Conservation (phyloP, 2,888 invertebrate genomes). For the Stomorhina lunata region DNA sequence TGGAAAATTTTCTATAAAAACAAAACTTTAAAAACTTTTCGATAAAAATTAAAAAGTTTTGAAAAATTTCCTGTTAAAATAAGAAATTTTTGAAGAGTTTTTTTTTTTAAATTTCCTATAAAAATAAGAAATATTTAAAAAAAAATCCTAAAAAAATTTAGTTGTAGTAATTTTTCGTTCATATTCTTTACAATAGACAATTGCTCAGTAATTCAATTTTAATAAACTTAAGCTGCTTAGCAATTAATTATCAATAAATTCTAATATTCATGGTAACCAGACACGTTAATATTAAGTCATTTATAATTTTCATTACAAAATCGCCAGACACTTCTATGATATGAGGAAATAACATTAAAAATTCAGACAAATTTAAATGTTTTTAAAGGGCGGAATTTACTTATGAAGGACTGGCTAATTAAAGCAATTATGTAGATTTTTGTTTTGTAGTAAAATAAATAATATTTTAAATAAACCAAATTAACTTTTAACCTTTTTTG, state of each 20-base stretch:
- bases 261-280: neutral
- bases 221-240: neutral
- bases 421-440: conserved; percentile 37
- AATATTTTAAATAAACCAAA: conserved; percentile 43
- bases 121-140: no score
- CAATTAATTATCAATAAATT: neutral
- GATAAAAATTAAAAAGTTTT: no score
- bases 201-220: neutral
- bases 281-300: neutral
- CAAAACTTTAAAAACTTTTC: no score
- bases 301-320: neutral
- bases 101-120: no score
- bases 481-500: conserved; percentile 42
- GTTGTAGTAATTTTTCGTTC: neutral
- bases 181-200: no score
- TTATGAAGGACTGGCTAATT: neutral
- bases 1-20: no score
- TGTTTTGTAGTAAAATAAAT: conserved; percentile 27
- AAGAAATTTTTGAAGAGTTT: no score
- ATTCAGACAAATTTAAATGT: no score
- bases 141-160: no score
- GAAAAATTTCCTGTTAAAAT: no score
- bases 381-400: no score
- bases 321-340: neutral
- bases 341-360: no score